phyloP scores from a whole-genome alignment of 2,113 vertebrate genomes.

The Mustelus asterias region DNA sequence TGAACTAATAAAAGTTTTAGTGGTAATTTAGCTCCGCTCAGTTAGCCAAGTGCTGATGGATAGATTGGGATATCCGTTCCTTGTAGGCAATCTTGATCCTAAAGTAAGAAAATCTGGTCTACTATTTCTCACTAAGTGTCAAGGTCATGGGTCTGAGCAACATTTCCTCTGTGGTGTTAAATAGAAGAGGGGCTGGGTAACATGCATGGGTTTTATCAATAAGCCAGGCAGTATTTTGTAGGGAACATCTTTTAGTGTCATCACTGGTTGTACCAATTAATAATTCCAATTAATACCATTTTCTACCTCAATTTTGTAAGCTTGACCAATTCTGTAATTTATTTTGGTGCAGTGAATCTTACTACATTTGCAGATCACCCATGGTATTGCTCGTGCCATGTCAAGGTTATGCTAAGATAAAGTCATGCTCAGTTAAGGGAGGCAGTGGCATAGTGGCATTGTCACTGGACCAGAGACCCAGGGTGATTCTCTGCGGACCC shows the following conservation, averaged over 20 bases:
- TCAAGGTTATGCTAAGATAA: not conserved
- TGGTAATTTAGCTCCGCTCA: not conserved
- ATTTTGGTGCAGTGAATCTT: not conserved
- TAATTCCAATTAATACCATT: too few relatives aligned
- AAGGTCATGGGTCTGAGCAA: not conserved
- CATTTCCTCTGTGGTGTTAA: not conserved
- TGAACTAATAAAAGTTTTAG: not conserved
- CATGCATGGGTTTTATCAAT: not conserved
- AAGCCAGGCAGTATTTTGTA: not conserved
- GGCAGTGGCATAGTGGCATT: too few relatives aligned
- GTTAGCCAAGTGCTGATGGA: not conserved
- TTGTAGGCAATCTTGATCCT: not conserved
- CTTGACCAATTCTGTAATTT: not conserved
- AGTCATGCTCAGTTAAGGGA: too few relatives aligned
- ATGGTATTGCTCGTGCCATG: not conserved
- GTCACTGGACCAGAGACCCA: too few relatives aligned
- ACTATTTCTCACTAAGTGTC: not conserved
- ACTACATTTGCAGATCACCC: not conserved
- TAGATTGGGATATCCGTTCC: not conserved
- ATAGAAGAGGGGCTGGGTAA: not conserved
- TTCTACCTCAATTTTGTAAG: not conserved
- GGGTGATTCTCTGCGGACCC: too few relatives aligned
- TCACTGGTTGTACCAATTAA: not conserved
- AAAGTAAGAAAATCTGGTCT: not conserved
- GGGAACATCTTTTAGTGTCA: not conserved